Evolutionary conservation across 92 coral and sea anemone species (phyloP).

Genomic region (Paramuricea clavata): DNA sequence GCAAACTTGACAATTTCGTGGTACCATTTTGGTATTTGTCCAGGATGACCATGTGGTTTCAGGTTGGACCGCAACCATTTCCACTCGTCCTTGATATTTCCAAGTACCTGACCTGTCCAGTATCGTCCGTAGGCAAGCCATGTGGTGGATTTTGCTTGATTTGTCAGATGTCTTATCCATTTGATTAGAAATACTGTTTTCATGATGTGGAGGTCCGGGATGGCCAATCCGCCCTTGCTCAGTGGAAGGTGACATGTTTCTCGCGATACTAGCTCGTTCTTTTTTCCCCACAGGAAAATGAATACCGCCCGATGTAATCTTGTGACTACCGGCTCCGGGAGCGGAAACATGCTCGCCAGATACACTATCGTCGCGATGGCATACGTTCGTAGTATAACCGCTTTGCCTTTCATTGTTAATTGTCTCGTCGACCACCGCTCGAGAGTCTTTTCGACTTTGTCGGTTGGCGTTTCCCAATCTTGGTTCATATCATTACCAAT

Average conservation of each 20-base stretch:
- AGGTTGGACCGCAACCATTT: constrained; percentile 15
- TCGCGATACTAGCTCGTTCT: constrained; percentile 1
- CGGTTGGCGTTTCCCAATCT: constrained; percentile 31
- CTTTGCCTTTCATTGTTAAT: constrained; percentile 50
- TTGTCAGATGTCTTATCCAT: constrained; percentile 24
- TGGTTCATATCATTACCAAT: constrained; percentile 15
- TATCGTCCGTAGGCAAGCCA: constrained; percentile 45
- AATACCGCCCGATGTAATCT: constrained; percentile 2
- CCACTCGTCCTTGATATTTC: constrained; percentile 8
- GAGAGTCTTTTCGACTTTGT: constrained; percentile 30
- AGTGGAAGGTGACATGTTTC: not conserved
- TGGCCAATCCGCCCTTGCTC: not conserved
- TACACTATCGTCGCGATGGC: constrained; percentile 61
- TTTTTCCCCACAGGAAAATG: constrained; percentile 32
- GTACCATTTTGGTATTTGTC: constrained; percentile 8
- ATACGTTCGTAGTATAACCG: constrained; percentile 31
- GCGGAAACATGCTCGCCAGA: constrained; percentile 40
- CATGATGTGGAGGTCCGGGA: constrained; percentile 1
- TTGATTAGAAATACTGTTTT: not conserved
- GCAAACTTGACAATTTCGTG: not conserved
- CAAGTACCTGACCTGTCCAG: constrained; percentile 24
- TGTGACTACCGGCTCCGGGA: constrained; percentile 44
- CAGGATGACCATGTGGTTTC: constrained; percentile 41
- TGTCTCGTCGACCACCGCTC: constrained; percentile 25
- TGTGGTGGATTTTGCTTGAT: not conserved